Base-by-base conservation (phyloP, 2,113 vertebrate species). In the Pampusana beccarii region DNA sequence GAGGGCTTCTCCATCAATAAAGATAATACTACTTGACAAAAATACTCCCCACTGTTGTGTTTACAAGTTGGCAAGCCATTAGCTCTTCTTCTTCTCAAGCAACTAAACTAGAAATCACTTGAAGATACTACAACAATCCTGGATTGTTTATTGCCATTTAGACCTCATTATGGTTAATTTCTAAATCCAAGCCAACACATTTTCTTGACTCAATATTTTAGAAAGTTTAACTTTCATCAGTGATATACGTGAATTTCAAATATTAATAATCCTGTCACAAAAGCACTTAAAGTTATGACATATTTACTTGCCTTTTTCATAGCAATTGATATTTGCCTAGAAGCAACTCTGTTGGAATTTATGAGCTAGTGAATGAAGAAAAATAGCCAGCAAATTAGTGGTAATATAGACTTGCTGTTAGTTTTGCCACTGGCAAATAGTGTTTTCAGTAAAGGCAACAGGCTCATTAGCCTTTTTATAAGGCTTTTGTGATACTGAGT, bases 11-110 rank as follows among this genome's bases (percentile, higher is more conserved):
- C 56, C 80, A 93, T 94, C 90, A 89, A 91, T 82, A 96, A 94
- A 57, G 53, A 74, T 56, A 57, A 50, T 33, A 12, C 3, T 54
- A 84, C 73, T 64, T 96, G 80, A 95, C 85, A 97, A 91, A 97
- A 95, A 40, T 31, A 58, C 3, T 5, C 87, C n/a, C n/a, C n/a
- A n/a, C 28, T 48, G 36, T 50, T 78, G 12, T 78, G 56, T 80
- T 89, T 97, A 93, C 69, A 93, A 61, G 10, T 46, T 95, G 81
- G 85, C 62, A 95, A 94, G 48, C 34, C 69, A 82, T 96, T 97
- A 94, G 62, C 67, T 97, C 40, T 95, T 95, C 57, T 90, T 80
- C 56, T 69, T 88, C 75, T 97, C 80, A 89, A 96, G 71, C 40
- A 57, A 91, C 65, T 78, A 73, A 79, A 90, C 26, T 87, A 90